Evolutionary conservation across 2,888 invertebrate species (phyloP).

Genomic region (Eupithecia pulchellata): DNA sequence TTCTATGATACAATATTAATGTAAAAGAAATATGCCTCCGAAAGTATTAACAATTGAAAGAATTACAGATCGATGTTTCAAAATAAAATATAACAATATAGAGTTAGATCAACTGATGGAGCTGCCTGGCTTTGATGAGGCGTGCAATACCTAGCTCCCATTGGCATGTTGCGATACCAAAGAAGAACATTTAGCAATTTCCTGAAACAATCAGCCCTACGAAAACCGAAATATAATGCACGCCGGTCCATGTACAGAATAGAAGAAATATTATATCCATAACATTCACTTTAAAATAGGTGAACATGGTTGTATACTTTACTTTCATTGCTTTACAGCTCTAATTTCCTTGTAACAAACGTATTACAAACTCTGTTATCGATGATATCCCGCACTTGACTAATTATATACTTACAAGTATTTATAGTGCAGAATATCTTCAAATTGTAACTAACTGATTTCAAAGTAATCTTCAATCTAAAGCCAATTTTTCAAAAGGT

Average conservation of each 20-base stretch:
- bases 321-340: neutral
- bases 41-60: neutral
- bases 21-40: too few relatives aligned
- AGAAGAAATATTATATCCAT: neutral
- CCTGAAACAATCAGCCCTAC: conserved; percentile 30
- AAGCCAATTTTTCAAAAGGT: neutral
- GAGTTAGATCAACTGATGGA: neutral
- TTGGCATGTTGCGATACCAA: neutral
- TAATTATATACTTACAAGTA: neutral
- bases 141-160: too few relatives aligned
- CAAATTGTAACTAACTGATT: neutral
- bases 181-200: conserved; percentile 7
- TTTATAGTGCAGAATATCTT: neutral
- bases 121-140: neutral
- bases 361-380: neutral
- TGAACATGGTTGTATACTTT: neutral
- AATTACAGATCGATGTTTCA: neutral
- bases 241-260: conserved; percentile 15
- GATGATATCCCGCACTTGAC: neutral
- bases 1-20: neutral
- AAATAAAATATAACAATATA: neutral
- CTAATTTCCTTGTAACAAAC: neutral
- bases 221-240: conserved; percentile 37
- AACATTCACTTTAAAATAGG: conserved; percentile 61
- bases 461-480: conserved; percentile 16